Percentiles rank a stretch among this genome's conserved stretches.
These are phyloP conservation scores for rat (Rattus norvegicus) DNA, from an alignment of 2,113 vertebrate genomes.

Conservation along the genomic window DNA sequence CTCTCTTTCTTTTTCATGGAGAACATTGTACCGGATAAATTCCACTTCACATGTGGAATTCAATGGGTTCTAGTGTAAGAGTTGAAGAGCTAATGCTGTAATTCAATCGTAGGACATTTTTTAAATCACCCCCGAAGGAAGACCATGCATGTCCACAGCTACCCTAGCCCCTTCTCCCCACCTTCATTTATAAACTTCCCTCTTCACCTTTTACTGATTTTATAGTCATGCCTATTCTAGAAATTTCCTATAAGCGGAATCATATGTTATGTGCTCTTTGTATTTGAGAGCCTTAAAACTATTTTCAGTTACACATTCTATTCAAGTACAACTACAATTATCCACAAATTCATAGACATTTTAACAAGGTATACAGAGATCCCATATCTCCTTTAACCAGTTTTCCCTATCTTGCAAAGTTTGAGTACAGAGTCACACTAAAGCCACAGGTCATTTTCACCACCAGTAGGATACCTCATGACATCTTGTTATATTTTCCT, in stretches of 20 bases:
- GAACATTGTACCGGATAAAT: not conserved
- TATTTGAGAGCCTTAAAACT: not conserved
- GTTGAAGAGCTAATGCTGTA: not conserved
- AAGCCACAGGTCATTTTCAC: not conserved
- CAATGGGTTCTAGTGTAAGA: not conserved
- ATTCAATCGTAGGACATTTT: constrained; percentile 21
- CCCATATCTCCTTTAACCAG: not conserved
- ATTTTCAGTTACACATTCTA: constrained; percentile 47
- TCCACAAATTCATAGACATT: not conserved
- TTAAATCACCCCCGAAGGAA: not conserved
- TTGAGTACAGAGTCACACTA: not conserved
- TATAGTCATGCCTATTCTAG: not conserved
- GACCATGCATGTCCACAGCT: not conserved
- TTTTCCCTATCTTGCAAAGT: not conserved
- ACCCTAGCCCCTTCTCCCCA: not conserved
- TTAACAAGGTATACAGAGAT: not conserved
- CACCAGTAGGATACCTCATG: not conserved
- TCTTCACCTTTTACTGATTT: not conserved
- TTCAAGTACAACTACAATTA: not conserved
- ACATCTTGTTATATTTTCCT: not conserved
- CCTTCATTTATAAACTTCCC: not conserved
- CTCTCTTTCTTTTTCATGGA: constrained; percentile 6
- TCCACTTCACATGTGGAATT: not conserved
- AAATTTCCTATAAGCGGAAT: not conserved
- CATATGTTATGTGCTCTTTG: not conserved